Percentiles rank a stretch among this genome's conserved stretches.
Evolutionary conservation across 2,113 vertebrate species (phyloP).

Genomic region (Neodontobutis hainanensis): DNA sequence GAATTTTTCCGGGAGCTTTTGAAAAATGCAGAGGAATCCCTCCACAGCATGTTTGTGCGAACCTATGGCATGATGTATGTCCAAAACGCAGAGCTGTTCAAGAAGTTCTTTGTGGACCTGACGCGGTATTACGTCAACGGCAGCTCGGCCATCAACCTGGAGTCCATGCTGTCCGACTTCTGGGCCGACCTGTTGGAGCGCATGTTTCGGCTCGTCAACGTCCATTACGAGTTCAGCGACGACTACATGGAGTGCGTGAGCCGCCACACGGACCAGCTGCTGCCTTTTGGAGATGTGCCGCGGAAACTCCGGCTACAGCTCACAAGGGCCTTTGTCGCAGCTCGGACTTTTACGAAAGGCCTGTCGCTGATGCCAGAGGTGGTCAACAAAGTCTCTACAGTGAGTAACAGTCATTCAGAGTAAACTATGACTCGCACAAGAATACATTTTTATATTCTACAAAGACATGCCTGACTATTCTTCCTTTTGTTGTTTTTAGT

Average conservation of each 20-base stretch:
- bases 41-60: constrained; percentile 93
- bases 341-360: constrained; percentile 91
- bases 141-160: constrained; percentile 87
- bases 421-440: no score
- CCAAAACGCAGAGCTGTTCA: constrained; percentile 95
- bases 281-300: constrained; percentile 94
- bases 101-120: constrained; percentile 89
- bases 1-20: constrained; percentile 97
- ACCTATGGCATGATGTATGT: constrained; percentile 95
- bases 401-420: constrained; percentile 8
- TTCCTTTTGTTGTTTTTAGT: no score
- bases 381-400: constrained; percentile 89
- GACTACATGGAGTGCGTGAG: constrained; percentile 95
- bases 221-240: constrained; percentile 92
- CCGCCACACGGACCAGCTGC: constrained; percentile 92
- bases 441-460: no score
- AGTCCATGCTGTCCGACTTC: constrained; percentile 94
- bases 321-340: constrained; percentile 88
- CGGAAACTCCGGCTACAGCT: constrained; percentile 94
- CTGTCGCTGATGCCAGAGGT: constrained; percentile 87
- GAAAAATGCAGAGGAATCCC: constrained; percentile 88
- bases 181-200: constrained; percentile 94
- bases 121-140: constrained; percentile 87
- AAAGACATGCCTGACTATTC: no score
- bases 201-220: constrained; percentile 96